Evolutionary conservation across 2,113 vertebrate species (phyloP), one percentile per base, ranked within the genome.

Genomic region (Pionites leucogaster): DNA sequence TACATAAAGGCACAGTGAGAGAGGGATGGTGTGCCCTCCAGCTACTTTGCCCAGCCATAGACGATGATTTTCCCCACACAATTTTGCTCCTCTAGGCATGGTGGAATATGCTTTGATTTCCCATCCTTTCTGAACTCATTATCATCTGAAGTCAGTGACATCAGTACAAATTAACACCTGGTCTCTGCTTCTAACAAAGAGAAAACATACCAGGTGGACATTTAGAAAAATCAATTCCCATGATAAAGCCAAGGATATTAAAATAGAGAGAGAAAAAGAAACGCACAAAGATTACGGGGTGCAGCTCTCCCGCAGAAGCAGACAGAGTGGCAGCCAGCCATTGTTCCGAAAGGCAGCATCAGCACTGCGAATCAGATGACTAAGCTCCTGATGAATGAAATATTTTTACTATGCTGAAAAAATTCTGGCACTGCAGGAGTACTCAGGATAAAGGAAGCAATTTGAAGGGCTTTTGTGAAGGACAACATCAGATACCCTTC

Each of bases 301-400:
- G 0, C 53, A 78, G 77, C 44, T 91, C 84, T 95, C 82, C 67
- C 59, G 53, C 84, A 93, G 85, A 53, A 95, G 89, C 95, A 96
- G 96, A 90, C 89, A 94, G 72, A 96, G 93, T 87, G 96, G 97
- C 94, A 97, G 95, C 92, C 93, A 97, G 95, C 91, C 94, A 96
- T 97, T 97, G 95, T 96, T 96, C 93, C 2, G 7, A 95, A 90
- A 94, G 90, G 86, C 93, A 78, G 42, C 86, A 96, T 97, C 95
- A 97, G 96, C 93, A 93, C 79, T 72, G 75, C 88, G 92, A 97
- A 97, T 96, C 95, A 96, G 95, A 96, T 97, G 96, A 97, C 97
- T 97, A 97, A 97, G 95, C 97, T 96, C 74, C 63, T 93, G 87
- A 91, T 96, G 95, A 97, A 97, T 94, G 95, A 97, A 97, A 94